A percentile compares a stretch with the other conserved stretches of the same genome.
phyloP scores from a whole-genome alignment of 2,113 vertebrate genomes.

The Phocoena phocoena region DNA sequence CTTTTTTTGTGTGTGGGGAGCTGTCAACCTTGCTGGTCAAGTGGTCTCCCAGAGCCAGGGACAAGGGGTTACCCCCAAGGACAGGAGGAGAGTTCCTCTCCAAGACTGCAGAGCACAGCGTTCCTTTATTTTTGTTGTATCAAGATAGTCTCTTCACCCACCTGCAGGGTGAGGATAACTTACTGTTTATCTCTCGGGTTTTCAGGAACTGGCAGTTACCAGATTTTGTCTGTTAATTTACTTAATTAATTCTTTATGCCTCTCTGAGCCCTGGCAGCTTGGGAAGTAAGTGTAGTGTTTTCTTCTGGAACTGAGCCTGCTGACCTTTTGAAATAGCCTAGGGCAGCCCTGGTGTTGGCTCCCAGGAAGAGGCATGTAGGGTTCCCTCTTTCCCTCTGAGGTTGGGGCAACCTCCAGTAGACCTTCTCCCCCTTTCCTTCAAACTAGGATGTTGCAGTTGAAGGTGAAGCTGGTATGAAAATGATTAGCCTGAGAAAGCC shows the following conservation, averaged over 20 bases:
- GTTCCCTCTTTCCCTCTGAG: not conserved
- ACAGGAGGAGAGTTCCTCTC: not conserved
- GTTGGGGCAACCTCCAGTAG: not conserved
- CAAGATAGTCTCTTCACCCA: not conserved
- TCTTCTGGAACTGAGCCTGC: not conserved
- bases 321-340: not conserved
- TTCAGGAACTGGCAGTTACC: not conserved
- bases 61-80: not conserved
- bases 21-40: not conserved
- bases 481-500: constrained; percentile 35
- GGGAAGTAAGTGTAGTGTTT: not conserved
- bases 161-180: not conserved
- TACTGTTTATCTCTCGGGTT: not conserved
- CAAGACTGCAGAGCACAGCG: not conserved
- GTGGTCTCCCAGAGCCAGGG: not conserved
- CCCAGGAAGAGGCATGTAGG: not conserved
- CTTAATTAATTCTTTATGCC: not conserved
- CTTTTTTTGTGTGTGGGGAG: not conserved
- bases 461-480: not conserved
- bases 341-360: not conserved
- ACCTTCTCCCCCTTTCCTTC: not conserved
- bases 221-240: constrained; percentile 13
- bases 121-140: not conserved
- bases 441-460: not conserved
- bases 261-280: not conserved